Percentiles rank a stretch among this genome's conserved stretches.
Evolutionary conservation across 1,140 invertebrate species (phyloP).

Genomic region (Drosophila repletoides): DNA sequence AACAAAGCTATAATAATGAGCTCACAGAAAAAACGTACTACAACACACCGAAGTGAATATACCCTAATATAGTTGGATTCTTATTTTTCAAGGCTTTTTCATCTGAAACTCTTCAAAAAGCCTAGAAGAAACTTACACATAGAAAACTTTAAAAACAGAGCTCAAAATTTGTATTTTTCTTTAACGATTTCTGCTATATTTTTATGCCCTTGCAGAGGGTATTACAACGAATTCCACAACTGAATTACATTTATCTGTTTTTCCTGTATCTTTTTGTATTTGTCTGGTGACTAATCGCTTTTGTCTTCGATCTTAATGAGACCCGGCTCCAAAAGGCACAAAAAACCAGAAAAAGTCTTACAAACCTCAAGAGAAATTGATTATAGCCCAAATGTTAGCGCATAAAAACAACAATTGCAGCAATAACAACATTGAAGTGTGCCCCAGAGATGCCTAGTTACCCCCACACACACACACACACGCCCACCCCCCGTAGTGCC

Average conservation of each 20-base stretch:
- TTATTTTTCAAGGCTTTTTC: too few relatives aligned
- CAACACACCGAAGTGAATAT: neutral
- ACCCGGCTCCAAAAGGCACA: neutral
- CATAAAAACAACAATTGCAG: constrained; percentile 34
- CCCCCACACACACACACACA: neutral
- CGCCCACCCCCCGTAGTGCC: neutral
- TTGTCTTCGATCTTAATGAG: constrained; percentile 16
- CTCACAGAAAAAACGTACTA: neutral
- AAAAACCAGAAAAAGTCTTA: neutral
- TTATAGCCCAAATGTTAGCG: constrained; percentile 1
- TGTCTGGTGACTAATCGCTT: neutral
- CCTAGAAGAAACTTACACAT: too few relatives aligned
- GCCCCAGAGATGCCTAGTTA: constrained; percentile 41
- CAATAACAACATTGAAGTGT: constrained; percentile 55
- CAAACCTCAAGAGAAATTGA: constrained; percentile 21
- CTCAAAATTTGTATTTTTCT: too few relatives aligned
- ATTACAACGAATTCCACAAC: too few relatives aligned
- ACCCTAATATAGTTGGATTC: too few relatives aligned
- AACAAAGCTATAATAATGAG: constrained; percentile 17
- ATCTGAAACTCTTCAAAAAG: too few relatives aligned
- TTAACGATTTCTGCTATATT: too few relatives aligned
- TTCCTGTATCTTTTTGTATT: neutral
- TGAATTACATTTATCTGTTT: too few relatives aligned
- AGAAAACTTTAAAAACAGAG: too few relatives aligned
- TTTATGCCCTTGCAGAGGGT: too few relatives aligned